Percentiles rank a stretch among this genome's conserved stretches.
phyloP scores from a whole-genome alignment of 2,888 invertebrate genomes.

The Drosophila borborema region DNA sequence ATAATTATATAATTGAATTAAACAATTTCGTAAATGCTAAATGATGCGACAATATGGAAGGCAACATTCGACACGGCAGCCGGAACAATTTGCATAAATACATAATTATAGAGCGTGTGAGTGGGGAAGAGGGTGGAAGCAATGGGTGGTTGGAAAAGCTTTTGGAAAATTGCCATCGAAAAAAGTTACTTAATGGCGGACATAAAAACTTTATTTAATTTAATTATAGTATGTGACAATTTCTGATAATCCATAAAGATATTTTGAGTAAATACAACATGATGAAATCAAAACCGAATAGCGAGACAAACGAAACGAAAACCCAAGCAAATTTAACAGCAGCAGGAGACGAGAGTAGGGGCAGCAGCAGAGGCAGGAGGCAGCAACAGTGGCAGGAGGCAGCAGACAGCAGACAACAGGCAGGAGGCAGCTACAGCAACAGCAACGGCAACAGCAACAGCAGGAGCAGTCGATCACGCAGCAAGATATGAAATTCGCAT shows the following conservation, averaged over 20 bases:
- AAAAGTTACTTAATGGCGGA: neutral
- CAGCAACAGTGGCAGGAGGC: neutral
- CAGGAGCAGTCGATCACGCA: constrained; percentile 40
- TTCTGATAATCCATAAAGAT: constrained; percentile 42
- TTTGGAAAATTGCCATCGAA: neutral
- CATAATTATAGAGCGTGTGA: constrained; percentile 69
- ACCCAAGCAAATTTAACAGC: constrained; percentile 31
- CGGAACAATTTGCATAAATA: constrained; percentile 74
- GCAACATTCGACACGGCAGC: constrained; percentile 48
- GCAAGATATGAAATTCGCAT: constrained; percentile 67
- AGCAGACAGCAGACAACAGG: neutral
- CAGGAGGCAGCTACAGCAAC: neutral
- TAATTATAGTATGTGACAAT: neutral
- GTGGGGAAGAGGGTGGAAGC: neutral
- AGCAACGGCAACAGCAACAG: neutral
- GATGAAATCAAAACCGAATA: constrained; percentile 17
- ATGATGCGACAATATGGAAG: constrained; percentile 79
- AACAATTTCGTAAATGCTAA: constrained; percentile 83
- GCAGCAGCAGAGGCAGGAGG: neutral
- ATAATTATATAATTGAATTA: constrained; percentile 83
- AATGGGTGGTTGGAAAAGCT: constrained; percentile 3
- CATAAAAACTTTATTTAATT: neutral
- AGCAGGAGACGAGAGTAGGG: neutral
- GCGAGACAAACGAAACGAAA: constrained; percentile 24
- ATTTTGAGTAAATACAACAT: neutral